phyloP scores from a whole-genome alignment of 2,797 vertebrate species.

The Micropoecilia bifurca region DNA sequence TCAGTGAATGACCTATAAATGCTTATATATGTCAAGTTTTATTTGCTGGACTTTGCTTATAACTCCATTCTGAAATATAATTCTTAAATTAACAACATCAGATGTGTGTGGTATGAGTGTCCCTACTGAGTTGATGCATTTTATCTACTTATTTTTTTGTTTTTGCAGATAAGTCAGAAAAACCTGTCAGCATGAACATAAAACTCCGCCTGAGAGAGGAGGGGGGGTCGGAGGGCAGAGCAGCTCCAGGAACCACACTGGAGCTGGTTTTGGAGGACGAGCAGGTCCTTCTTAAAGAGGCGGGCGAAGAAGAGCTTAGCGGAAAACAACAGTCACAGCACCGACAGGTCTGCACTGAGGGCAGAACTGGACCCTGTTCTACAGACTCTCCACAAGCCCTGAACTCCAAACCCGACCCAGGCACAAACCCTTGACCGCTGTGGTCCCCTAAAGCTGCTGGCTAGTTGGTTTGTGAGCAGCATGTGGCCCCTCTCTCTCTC shows the following conservation, averaged over 20 bases:
- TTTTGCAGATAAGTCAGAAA: slow-evolving; percentile 72
- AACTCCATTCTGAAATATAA: not conserved
- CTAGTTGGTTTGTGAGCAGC: slow-evolving; percentile 35
- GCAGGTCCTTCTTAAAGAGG: slow-evolving; percentile 42
- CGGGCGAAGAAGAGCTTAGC: slow-evolving; percentile 36
- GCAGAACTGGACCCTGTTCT: slow-evolving; percentile 45
- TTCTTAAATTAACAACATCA: not conserved
- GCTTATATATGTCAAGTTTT: not conserved
- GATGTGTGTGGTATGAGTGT: not conserved
- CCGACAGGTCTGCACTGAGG: slow-evolving; percentile 35
- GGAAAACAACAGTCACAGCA: slow-evolving; percentile 18
- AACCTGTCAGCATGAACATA: slow-evolving; percentile 76
- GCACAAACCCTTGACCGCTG: slow-evolving; percentile 61
- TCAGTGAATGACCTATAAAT: not conserved
- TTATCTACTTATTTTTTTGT: not conserved
- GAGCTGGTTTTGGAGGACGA: slow-evolving; percentile 78
- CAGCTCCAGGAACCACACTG: slow-evolving; percentile 63
- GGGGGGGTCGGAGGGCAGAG: slow-evolving; percentile 61
- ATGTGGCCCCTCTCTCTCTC: slow-evolving; percentile 49
- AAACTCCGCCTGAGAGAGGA: slow-evolving; percentile 80
- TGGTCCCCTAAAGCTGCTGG: slow-evolving; percentile 41
- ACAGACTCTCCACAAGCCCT: slow-evolving; percentile 24
- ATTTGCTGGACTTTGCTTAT: not conserved
- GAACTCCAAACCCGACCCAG: slow-evolving; percentile 35
- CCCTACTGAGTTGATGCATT: not conserved